These are phyloP conservation scores for Lacerta bilineata DNA, from an alignment of 2,797 vertebrate species.

Conservation along the genomic window DNA sequence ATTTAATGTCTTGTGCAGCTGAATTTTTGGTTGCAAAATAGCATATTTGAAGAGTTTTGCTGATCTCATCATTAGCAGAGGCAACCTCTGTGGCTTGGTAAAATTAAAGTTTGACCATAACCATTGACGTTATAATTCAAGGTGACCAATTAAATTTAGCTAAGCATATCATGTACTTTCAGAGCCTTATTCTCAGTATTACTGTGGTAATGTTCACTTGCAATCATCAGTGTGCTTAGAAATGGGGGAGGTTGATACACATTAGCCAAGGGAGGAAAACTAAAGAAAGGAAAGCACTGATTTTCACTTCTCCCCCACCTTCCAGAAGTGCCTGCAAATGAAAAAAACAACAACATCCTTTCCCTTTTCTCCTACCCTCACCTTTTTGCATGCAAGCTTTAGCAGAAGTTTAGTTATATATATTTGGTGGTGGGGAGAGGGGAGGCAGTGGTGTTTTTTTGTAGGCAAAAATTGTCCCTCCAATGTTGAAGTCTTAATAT, in stretches of 20 bases:
- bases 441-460: conserved; percentile 26
- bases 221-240: conserved; percentile 28
- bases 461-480: too few relatives aligned
- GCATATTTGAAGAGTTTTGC: neutral
- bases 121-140: conserved; percentile 19
- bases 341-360: neutral
- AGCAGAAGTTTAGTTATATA: conserved; percentile 17
- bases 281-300: neutral
- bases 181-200: neutral
- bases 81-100: neutral
- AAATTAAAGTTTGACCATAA: conserved; percentile 31
- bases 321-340: neutral
- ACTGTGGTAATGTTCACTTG: neutral
- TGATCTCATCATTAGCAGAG: conserved; percentile 24
- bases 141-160: conserved; percentile 6
- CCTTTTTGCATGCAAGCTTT: conserved; percentile 1
- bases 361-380: neutral
- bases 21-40: neutral
- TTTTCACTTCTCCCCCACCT: neutral
- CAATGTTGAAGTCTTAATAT: neutral
- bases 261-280: neutral
- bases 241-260: neutral
- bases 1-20: conserved; percentile 1
- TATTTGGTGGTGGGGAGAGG: neutral
- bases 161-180: conserved; percentile 2